Evolutionary conservation across 64 coral and sea anemone genomes (phyloP).

Genomic region (Pocillopora damicornis): DNA sequence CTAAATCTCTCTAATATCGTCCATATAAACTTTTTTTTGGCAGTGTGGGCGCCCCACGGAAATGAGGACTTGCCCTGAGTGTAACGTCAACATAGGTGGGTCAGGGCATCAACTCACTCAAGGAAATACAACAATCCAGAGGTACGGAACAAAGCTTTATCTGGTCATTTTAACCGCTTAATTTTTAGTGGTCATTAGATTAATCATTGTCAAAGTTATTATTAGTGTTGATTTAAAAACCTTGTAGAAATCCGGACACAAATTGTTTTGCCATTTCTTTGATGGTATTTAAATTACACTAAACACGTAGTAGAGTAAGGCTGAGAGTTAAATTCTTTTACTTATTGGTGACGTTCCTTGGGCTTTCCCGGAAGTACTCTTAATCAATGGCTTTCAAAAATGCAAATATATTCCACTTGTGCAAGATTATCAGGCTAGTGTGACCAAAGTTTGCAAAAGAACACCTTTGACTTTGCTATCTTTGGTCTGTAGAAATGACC

Average conservation of each 20-base stretch:
- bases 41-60: slow-evolving; percentile 49
- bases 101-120: not conserved
- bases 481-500: slow-evolving; percentile 18
- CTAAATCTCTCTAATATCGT: too few relatives aligned
- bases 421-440: too few relatives aligned
- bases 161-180: not conserved
- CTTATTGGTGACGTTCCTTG: too few relatives aligned
- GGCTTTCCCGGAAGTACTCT: too few relatives aligned
- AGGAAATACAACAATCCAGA: slow-evolving; percentile 32
- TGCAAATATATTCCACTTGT: too few relatives aligned
- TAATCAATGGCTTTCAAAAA: too few relatives aligned
- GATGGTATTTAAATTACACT: not conserved
- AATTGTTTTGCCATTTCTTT: too few relatives aligned
- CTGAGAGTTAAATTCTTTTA: too few relatives aligned
- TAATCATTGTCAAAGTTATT: too few relatives aligned
- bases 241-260: too few relatives aligned
- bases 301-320: not conserved
- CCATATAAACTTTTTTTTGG: not conserved
- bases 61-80: slow-evolving; percentile 47
- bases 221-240: too few relatives aligned
- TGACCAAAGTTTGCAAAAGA: not conserved
- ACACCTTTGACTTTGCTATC: not conserved
- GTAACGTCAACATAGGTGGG: slow-evolving; percentile 45
- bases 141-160: not conserved
- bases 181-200: too few relatives aligned